Evolutionary conservation across 2,888 invertebrate genomes (phyloP).

Genomic region (Mesorhabditis spiculigera): DNA sequence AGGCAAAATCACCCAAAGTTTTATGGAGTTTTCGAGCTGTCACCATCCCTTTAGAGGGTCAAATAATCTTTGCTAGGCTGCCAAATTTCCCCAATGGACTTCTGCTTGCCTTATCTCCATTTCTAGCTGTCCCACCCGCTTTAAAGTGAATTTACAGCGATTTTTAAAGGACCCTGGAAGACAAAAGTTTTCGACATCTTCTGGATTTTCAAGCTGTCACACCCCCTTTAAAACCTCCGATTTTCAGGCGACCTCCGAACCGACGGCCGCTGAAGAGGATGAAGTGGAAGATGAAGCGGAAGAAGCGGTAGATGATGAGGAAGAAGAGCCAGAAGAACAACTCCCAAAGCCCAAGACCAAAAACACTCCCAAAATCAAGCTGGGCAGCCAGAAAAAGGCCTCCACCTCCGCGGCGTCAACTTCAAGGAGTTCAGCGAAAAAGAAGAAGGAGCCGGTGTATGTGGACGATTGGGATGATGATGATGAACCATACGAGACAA

Average conservation of each 20-base stretch:
- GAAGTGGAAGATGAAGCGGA: constrained; percentile 15
- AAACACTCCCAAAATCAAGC: too few relatives aligned
- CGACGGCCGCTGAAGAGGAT: constrained; percentile 19
- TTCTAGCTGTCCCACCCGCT: too few relatives aligned
- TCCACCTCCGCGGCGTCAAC: too few relatives aligned
- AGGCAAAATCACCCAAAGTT: too few relatives aligned
- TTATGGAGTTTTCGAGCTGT: background rate
- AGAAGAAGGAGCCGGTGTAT: constrained; percentile 32
- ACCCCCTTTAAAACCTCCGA: background rate
- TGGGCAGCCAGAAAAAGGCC: too few relatives aligned
- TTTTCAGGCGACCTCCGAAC: background rate
- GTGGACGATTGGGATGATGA: constrained; percentile 15
- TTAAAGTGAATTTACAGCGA: too few relatives aligned
- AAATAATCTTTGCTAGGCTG: too few relatives aligned
- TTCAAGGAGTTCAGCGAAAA: background rate
- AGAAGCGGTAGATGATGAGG: constrained; percentile 49
- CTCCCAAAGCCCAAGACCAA: background rate
- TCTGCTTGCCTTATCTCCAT: too few relatives aligned
- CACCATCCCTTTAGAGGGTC: too few relatives aligned
- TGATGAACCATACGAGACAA: constrained; percentile 17
- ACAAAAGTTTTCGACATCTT: too few relatives aligned
- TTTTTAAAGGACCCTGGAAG: too few relatives aligned
- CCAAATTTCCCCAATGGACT: too few relatives aligned
- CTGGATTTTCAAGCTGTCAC: background rate
- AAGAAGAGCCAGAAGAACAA: constrained; percentile 46